phyloP scores from a whole-genome alignment of 2,888 invertebrate genomes.

The Pammene fasciana region DNA sequence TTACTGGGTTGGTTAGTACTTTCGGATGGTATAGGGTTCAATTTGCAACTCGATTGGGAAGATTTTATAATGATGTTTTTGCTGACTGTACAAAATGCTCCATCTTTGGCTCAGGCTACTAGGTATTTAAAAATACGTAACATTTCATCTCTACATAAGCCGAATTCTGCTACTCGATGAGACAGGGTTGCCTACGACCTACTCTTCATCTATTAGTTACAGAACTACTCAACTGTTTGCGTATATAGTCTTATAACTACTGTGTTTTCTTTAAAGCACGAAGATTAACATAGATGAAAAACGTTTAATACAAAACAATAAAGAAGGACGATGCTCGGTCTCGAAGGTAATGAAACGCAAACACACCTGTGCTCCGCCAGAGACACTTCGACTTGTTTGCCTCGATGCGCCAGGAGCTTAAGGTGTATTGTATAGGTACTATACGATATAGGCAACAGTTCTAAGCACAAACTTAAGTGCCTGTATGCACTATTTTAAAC shows the following conservation, averaged over 20 bases:
- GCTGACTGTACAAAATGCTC: too few species aligned
- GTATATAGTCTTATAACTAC: not conserved
- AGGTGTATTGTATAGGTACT: constrained; percentile 14
- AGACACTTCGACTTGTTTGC: constrained; percentile 50
- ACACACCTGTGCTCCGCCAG: constrained; percentile 59
- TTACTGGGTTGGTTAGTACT: too few species aligned
- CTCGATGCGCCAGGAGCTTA: constrained; percentile 45
- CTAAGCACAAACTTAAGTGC: not conserved
- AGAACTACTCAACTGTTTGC: not conserved
- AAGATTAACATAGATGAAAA: constrained; percentile 19
- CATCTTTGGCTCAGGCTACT: too few species aligned
- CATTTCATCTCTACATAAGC: too few species aligned
- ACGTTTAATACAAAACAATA: constrained; percentile 34
- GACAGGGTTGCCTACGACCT: too few species aligned
- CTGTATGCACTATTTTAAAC: too few species aligned
- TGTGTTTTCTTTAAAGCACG: not conserved
- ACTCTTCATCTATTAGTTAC: too few species aligned
- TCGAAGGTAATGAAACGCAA: constrained; percentile 64
- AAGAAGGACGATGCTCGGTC: constrained; percentile 19
- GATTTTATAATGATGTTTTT: too few species aligned
- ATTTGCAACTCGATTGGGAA: too few species aligned
- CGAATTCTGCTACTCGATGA: too few species aligned
- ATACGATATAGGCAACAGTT: constrained; percentile 2
- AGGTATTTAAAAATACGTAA: too few species aligned
- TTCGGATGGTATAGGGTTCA: too few species aligned